Evolutionary conservation across 2,888 invertebrate genomes (phyloP), one percentile per base, ranked within the genome.

Genomic region (Syrphus vitripennis): DNA sequence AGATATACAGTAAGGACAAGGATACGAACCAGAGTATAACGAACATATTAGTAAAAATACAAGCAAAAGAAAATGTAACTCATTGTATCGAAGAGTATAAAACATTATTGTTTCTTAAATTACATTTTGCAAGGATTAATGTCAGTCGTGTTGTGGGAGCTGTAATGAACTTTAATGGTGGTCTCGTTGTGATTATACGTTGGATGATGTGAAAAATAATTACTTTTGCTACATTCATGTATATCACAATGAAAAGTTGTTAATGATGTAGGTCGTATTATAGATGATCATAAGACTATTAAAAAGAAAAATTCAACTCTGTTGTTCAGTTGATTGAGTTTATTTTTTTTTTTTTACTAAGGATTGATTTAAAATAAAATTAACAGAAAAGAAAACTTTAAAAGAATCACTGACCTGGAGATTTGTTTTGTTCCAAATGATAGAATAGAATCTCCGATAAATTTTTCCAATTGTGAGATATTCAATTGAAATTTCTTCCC

Each of bases 71-170:
- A 29, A 67, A 80, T 71, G 57, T 65, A 40, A 42, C 76, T 55
- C 74, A 70, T 78, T 77, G 70, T 80, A 76, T 76, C 50, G 81
- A 53, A 26, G 65, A 70, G 55, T 67, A 77, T 72, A 77, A 82
- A 86, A 78, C 74, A 59, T 67, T 67, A 86, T 86, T 86, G 82
- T 86, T 86, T 74, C 86, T 86, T 82, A 86, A 86, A 86, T 86
- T 86, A 86, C 82, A 82, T 86, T 82, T 86, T 86, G 82, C 70
- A 69, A 78, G 86, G 82, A 86, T 86, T 86, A 86, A 86, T 86
- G 77, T 48, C 53, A 45, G 42, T 69, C 69, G 61, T 55, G 69
- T 70, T 69, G 75, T 81, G 70, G 69, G 53, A 61, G 24, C 34
- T 45, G 71, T 84, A 84, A 84, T 86, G 82, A 82, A 82, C 77